Evolutionary conservation across 1,140 invertebrate species (phyloP), one percentile per base, ranked within the genome.

Genomic region (Solenopsis invicta): DNA sequence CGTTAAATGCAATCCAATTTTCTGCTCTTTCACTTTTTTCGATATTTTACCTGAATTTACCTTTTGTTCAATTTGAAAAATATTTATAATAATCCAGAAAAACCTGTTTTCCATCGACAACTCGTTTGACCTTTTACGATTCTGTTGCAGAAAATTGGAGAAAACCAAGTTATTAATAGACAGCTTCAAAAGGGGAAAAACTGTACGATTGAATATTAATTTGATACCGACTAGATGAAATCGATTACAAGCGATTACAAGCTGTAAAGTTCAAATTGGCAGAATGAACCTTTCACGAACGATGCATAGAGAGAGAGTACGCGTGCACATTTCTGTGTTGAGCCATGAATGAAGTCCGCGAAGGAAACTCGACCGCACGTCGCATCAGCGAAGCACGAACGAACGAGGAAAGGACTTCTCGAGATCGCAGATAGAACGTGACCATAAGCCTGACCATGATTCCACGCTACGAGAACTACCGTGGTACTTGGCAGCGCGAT

Each of bases 401-500:
- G 16, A 69, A 61, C 61, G 64, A 72, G 56, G 64, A 74, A 85
- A 78, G 59, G 76, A 88, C 61, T 61, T 10, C 21, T 41, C 66
- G 59, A 89, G 87, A 88, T 89, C 74, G 66, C n/a, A 72, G 54
- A 85, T 89, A 88, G 88, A 61, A 75, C 62, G 62, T 72, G 84
- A 86, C 66, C 88, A 54, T 52, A 75, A 82, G 84, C 54, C 50
- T 50, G 72, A 64, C 80, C 89, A 69, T 84, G 88, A 90, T 89
- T 78, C 71, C 37, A 90, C 29, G 88, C 81, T 84, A 45, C 41
- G n/a, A 37, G 54, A 24, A 72, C 56, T 89, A 37, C 71, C 52
- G 74, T 24, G 16, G 54, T 64, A 61, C 76, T 18, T 29, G 71
- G 56, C 29, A 50, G 74, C 77, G 45, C 56, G 81, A 90, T 90